These are phyloP conservation scores for Holcopasites calliopsidis DNA, from an alignment of 1,140 invertebrate genomes.

Conservation along the genomic window DNA sequence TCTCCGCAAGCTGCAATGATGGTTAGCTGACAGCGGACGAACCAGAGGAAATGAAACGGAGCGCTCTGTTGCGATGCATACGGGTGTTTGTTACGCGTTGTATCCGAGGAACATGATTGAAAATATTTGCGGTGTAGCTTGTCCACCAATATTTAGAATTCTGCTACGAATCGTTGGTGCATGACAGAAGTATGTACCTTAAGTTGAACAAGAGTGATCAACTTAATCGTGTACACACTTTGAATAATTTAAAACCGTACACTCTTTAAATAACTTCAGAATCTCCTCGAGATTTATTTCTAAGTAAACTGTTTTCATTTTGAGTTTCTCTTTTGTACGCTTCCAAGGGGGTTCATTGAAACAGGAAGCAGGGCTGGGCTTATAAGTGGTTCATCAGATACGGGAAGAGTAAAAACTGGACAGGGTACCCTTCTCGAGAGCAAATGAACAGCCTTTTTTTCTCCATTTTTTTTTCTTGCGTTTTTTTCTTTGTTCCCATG, in stretches of 20 bases:
- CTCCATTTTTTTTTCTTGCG: background rate
- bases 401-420: conserved; percentile 35
- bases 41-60: background rate
- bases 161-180: too few relatives aligned
- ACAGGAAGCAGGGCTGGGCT: background rate
- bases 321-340: too few relatives aligned
- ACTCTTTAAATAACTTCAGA: too few relatives aligned
- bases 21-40: background rate
- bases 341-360: background rate
- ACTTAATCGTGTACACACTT: too few relatives aligned
- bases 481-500: background rate
- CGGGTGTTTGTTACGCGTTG: background rate
- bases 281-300: too few relatives aligned
- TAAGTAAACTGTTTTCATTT: background rate
- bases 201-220: too few relatives aligned
- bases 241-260: too few relatives aligned
- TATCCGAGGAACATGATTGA: background rate
- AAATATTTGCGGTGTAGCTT: too few relatives aligned
- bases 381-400: conserved; percentile 7
- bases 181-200: too few relatives aligned
- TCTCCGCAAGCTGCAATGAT: conserved; percentile 17
- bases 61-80: background rate
- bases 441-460: background rate
- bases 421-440: conserved; percentile 39
- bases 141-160: too few relatives aligned